These are phyloP conservation scores for Hormaphis cornu DNA, from an alignment of 1,140 invertebrate genomes.

Conservation along the genomic window DNA sequence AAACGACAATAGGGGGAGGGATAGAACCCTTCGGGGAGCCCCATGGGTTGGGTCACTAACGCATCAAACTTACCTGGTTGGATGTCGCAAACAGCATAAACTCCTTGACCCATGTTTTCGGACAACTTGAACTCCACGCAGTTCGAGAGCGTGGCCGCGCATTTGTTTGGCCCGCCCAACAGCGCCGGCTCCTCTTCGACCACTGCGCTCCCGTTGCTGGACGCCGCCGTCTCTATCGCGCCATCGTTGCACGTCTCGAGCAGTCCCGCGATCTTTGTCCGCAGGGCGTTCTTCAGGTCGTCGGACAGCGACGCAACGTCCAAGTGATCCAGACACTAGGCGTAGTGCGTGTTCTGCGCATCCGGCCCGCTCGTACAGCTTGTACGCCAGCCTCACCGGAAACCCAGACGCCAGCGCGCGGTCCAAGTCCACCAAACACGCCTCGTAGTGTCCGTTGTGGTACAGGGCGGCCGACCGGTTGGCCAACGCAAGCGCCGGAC, in stretches of 20 bases:
- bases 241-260: neutral
- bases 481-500: slow-evolving; percentile 49
- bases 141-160: neutral
- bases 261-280: neutral
- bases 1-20: too few species aligned
- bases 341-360: neutral
- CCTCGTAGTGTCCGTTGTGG: slow-evolving; percentile 50
- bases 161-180: neutral
- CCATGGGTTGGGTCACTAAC: too few species aligned
- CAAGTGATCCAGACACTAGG: neutral
- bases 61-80: neutral
- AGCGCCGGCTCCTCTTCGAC: neutral
- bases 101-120: neutral
- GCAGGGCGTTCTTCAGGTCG: neutral
- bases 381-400: slow-evolving; percentile 36
- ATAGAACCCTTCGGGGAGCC: too few species aligned
- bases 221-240: neutral
- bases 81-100: neutral
- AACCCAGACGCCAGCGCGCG: slow-evolving; percentile 35
- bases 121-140: neutral
- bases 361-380: slow-evolving; percentile 36
- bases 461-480: slow-evolving; percentile 61
- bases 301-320: neutral
- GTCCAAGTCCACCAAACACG: slow-evolving; percentile 48
- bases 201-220: neutral